Evolutionary conservation across 2,888 invertebrate species (phyloP).

Genomic region (Cephonodes hylas): DNA sequence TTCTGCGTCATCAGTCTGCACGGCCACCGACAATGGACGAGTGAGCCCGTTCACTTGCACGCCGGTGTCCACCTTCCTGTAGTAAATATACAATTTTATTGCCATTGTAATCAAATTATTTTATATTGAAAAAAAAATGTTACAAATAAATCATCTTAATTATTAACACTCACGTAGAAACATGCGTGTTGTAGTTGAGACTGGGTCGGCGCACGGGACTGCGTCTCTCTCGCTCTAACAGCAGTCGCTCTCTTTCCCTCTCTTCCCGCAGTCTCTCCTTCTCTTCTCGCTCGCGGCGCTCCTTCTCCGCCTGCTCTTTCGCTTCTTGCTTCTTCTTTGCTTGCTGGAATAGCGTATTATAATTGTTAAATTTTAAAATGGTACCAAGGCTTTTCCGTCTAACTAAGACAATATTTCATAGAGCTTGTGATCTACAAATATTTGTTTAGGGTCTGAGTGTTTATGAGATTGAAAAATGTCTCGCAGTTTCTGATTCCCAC

Average conservation of each 20-base stretch:
- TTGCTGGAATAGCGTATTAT: slow-evolving; percentile 58
- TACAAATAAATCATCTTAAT: not conserved
- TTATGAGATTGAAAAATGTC: too few species aligned
- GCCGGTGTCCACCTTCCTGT: slow-evolving; percentile 64
- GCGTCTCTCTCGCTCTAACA: slow-evolving; percentile 38
- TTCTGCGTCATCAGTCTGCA: slow-evolving; percentile 67
- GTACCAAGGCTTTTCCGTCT: too few species aligned
- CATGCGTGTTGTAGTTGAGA: slow-evolving; percentile 34
- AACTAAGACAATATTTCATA: too few species aligned
- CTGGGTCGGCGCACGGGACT: slow-evolving; percentile 52
- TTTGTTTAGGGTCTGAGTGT: too few species aligned
- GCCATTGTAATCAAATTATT: not conserved
- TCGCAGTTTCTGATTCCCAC: too few species aligned
- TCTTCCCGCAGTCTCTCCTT: slow-evolving; percentile 59
- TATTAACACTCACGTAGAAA: slow-evolving; percentile 36
- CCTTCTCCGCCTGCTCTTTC: slow-evolving; percentile 63
- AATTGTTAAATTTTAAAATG: too few species aligned
- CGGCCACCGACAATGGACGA: slow-evolving; percentile 66
- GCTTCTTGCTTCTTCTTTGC: slow-evolving; percentile 73
- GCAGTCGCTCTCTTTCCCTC: slow-evolving; percentile 45
- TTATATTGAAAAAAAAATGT: too few species aligned
- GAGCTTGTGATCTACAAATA: too few species aligned
- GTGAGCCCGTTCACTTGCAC: slow-evolving; percentile 56
- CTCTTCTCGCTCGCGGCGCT: slow-evolving; percentile 60
- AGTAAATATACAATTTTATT: too few species aligned